Base-by-base conservation (phyloP, 2,113 vertebrate genomes). In the Ranitomeya imitator region DNA sequence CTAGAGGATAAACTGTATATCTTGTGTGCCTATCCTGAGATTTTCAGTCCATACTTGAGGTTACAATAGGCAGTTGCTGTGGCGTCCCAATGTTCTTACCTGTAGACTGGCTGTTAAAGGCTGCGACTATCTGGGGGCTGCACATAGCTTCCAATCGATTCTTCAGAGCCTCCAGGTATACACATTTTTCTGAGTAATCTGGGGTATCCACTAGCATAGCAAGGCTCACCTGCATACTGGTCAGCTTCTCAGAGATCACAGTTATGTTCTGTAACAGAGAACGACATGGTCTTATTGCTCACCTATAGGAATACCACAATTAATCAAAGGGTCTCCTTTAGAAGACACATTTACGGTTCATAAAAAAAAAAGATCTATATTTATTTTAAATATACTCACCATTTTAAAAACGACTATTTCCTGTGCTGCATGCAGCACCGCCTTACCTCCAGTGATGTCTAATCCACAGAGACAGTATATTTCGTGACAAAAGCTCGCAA, bases 111-210 rank as follows among this genome's bases (percentile, higher is more conserved):
- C 96, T 95, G 63, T 95, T 97, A 89, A 99, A 99, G 0, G 97
- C 96, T 0, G 96, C 92, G 0, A 99, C 97, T 0, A 99, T 99
- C 91, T 98, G 98, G 0, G 98, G 96, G 89, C 97, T 99, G 91
- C 97, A 96, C 92, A 99, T 92, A 55, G 98, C 98, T 91, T 99
- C 98, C 88, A 99, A 94, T 0, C 98, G 93, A 93, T 99, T 99
- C 93, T 99, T 99, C 89, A 99, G 91, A 0, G 98, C 98, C 91
- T 99, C 98, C 37, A 99, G 91, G 87, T 99, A 96, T 88, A 99
- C 97, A 13, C 98, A 99, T 91, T 99, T 99, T 89, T 99, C 98
- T 0, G 98, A 99, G 92, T 99, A 99, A 91, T 99, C 97, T 0
- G 97, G 97, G 0, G 99, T 99, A 88, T 99, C 98, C 90, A 98